These are phyloP conservation scores for Mythimna albipuncta DNA, from an alignment of 2,888 invertebrate genomes.

Conservation along the genomic window DNA sequence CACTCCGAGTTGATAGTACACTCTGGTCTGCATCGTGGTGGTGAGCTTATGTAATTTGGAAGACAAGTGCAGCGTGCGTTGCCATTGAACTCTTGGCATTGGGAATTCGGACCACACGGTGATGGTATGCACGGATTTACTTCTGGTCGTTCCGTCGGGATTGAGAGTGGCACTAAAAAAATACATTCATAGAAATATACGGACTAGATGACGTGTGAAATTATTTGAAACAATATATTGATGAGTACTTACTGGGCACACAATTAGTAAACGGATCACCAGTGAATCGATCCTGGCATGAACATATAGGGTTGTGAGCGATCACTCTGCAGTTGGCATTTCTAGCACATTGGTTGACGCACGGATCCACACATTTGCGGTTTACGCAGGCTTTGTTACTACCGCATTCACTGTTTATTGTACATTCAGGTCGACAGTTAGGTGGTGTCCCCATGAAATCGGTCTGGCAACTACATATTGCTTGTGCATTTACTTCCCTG, in stretches of 20 bases:
- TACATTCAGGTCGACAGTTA: conserved; percentile 95
- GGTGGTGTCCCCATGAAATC: conserved; percentile 94
- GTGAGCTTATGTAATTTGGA: conserved; percentile 93
- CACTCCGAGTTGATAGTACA: conserved; percentile 94
- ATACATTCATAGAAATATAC: conserved; percentile 13
- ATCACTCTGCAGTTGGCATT: conserved; percentile 95
- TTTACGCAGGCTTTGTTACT: conserved; percentile 94
- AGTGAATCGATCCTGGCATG: conserved; percentile 93
- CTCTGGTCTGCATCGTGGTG: conserved; percentile 94
- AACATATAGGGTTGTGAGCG: conserved; percentile 95
- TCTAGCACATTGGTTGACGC: conserved; percentile 94
- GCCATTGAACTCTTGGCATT: conserved; percentile 92
- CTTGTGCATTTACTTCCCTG: conserved; percentile 92
- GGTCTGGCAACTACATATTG: conserved; percentile 93
- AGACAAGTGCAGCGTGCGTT: conserved; percentile 93
- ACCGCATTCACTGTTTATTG: conserved; percentile 95
- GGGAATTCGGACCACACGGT: conserved; percentile 95
- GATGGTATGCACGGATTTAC: conserved; percentile 93
- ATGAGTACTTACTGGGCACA: conserved; percentile 85
- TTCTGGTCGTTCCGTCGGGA: conserved; percentile 69
- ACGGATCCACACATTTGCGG: conserved; percentile 95
- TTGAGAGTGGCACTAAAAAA: conserved; percentile 76
- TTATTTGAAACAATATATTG: conserved; percentile 6
- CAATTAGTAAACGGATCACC: conserved; percentile 94
- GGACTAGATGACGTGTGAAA: neutral